These are phyloP conservation scores for Zeugodacus cucurbitae DNA, from an alignment of 1,140 invertebrate species.

Conservation along the genomic window DNA sequence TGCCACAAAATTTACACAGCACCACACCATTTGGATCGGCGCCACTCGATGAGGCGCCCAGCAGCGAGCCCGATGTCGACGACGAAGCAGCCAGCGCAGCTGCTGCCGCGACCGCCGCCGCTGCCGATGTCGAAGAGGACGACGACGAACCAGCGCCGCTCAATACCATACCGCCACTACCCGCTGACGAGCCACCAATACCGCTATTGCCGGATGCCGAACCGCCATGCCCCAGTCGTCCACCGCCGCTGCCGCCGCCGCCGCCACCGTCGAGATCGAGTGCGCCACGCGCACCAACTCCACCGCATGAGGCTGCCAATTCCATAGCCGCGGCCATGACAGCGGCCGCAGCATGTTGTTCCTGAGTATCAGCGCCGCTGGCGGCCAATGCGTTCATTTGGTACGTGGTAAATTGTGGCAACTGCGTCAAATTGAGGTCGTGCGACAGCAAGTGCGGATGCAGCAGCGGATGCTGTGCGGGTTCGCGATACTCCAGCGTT, in stretches of 20 bases:
- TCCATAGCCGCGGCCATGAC: constrained; percentile 56
- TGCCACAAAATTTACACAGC: constrained; percentile 90
- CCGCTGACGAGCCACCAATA: constrained; percentile 46
- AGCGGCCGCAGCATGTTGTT: constrained; percentile 65
- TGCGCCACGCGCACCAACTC: constrained; percentile 48
- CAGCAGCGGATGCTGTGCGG: constrained; percentile 69
- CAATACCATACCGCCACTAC: constrained; percentile 48
- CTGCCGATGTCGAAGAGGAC: constrained; percentile 60
- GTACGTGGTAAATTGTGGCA: constrained; percentile 63
- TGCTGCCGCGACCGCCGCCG: constrained; percentile 56
- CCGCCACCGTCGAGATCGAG: constrained; percentile 50
- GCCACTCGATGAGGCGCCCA: constrained; percentile 62
- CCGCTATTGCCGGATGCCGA: constrained; percentile 9
- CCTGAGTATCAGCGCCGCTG: constrained; percentile 68
- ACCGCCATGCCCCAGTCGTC: neutral
- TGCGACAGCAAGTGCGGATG: constrained; percentile 60
- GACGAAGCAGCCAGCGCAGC: constrained; percentile 58
- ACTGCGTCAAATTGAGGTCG: constrained; percentile 68
- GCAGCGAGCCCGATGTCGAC: constrained; percentile 50
- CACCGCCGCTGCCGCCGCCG: constrained; percentile 49
- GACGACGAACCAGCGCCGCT: constrained; percentile 56
- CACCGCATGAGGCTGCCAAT: constrained; percentile 64
- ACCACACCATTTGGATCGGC: constrained; percentile 79
- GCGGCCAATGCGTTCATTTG: constrained; percentile 66
- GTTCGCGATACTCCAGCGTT: constrained; percentile 84